A percentile compares a stretch with the other conserved stretches of the same genome.
Conservation (phyloP, 2,888 invertebrate genomes). For the Phyto melanocephala region DNA sequence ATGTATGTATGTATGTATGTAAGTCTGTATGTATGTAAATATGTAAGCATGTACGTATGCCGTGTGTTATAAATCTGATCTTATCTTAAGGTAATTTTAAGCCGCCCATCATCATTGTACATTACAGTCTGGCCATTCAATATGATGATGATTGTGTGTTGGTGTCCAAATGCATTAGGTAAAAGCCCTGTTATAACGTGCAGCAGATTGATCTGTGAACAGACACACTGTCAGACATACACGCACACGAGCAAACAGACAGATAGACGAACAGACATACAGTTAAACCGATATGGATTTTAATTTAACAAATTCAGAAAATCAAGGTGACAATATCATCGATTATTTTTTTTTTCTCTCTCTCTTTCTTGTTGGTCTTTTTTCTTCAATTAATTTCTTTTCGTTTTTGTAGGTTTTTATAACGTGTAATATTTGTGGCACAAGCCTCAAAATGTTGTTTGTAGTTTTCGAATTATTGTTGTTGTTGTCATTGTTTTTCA, state of each 20-base stretch:
- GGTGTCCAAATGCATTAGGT: slow-evolving; percentile 63
- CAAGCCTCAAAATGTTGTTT: slow-evolving; percentile 44
- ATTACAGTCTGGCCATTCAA: slow-evolving; percentile 37
- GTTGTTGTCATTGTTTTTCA: slow-evolving; percentile 23
- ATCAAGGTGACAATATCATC: slow-evolving; percentile 61
- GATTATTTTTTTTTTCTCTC: background rate
- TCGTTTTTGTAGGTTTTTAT: slow-evolving; percentile 1
- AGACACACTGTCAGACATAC: background rate
- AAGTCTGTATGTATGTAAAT: too few relatives aligned
- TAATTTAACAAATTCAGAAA: slow-evolving; percentile 32
- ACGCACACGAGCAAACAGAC: background rate
- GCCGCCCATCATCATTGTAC: slow-evolving; percentile 60
- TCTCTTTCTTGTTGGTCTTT: slow-evolving; percentile 15
- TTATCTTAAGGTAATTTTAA: slow-evolving; percentile 62
- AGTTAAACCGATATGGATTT: slow-evolving; percentile 16
- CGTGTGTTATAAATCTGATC: slow-evolving; percentile 41
- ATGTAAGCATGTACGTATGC: background rate
- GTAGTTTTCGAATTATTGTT: slow-evolving; percentile 7
- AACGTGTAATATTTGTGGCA: slow-evolving; percentile 53
- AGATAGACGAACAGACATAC: background rate
- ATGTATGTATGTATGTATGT: too few relatives aligned
- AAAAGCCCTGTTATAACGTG: slow-evolving; percentile 53
- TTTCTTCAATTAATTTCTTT: background rate
- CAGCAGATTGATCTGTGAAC: slow-evolving; percentile 38
- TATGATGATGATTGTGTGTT: slow-evolving; percentile 60